phyloP scores from a whole-genome alignment of 2,113 vertebrate species.

The Corvus moneduloides region DNA sequence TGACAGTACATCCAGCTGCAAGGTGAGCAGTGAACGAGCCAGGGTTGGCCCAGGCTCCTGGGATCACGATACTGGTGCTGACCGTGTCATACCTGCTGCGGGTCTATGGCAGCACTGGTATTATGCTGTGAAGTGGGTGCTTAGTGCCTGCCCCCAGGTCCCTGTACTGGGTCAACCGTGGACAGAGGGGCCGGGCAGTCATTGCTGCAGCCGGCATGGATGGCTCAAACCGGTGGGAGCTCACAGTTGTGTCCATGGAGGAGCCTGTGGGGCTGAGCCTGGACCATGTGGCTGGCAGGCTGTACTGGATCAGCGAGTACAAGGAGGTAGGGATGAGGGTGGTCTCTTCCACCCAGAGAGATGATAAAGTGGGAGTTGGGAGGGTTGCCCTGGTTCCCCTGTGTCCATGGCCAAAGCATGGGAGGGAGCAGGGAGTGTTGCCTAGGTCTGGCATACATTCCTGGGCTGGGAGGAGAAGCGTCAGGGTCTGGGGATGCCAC shows the following conservation, averaged over 20 bases:
- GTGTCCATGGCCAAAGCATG: background rate
- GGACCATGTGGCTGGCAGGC: constrained; percentile 76
- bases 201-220: constrained; percentile 88
- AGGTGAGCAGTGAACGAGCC: constrained; percentile 66
- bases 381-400: background rate
- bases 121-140: constrained; percentile 64
- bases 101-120: background rate
- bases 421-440: background rate
- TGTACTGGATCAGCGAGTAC: constrained; percentile 89
- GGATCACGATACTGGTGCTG: background rate
- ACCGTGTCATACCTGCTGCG: background rate
- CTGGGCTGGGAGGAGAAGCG: background rate
- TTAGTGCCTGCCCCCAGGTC: constrained; percentile 59
- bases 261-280: constrained; percentile 78
- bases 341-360: background rate
- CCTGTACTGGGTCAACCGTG: constrained; percentile 86
- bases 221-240: constrained; percentile 73
- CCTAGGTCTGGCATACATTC: background rate
- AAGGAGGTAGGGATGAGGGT: constrained; percentile 75
- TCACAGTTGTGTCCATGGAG: constrained; percentile 78
- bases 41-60: background rate
- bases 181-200: constrained; percentile 66
- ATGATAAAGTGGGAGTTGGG: background rate
- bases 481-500: background rate
- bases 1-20: constrained; percentile 79